Base-by-base conservation (phyloP, 2,888 invertebrate genomes). In the Mythimna lalbum region DNA sequence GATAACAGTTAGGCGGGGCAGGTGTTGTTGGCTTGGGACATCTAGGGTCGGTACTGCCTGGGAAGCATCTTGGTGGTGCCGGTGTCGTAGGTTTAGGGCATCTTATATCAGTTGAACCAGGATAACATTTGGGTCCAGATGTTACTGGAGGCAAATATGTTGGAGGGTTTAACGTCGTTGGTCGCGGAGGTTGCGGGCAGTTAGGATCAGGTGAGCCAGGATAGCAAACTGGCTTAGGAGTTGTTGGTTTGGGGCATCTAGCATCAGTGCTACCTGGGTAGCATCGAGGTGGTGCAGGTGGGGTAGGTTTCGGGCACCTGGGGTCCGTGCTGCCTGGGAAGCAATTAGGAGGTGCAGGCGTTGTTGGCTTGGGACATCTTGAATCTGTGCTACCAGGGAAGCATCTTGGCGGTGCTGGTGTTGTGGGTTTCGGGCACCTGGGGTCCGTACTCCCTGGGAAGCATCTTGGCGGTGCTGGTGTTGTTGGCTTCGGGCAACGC, bases 161-260 rank as follows among this genome's bases (percentile, higher is more conserved):
- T 0, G 87, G 88, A 19, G 88, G 88, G 49, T 82, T 86, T 17
- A 86, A 76, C 27, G 89, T 89, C 0, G 90, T 86, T 0, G 89
- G 87, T 19, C 84, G 80, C 7, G 90, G 70, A 36, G 89, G 87
- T 81, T 89, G 89, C 3, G 93, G 93, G 53, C 94, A 94, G 3
- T 87, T 85, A 0, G 92, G 91, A 81, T 95, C 87, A 10, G 87
- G 80, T 6, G 92, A 90, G 0, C 93, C 93, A 0, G 92, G 89
- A 64, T 85, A 82, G 63, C 87, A 81, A 9, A 64, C 62, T n/a
- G 73, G 76, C 10, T 72, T 83, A 0, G 84, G 69, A n/a, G 69
- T 88, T 0, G 90, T 68, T 23, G 70, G 70, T 0, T 56, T 69
- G 0, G 69, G 33, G 33, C 33, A 33, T 33, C 33, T 33, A 33